phyloP scores from a whole-genome alignment of 2,888 invertebrate genomes.

The Selenia dentaria region DNA sequence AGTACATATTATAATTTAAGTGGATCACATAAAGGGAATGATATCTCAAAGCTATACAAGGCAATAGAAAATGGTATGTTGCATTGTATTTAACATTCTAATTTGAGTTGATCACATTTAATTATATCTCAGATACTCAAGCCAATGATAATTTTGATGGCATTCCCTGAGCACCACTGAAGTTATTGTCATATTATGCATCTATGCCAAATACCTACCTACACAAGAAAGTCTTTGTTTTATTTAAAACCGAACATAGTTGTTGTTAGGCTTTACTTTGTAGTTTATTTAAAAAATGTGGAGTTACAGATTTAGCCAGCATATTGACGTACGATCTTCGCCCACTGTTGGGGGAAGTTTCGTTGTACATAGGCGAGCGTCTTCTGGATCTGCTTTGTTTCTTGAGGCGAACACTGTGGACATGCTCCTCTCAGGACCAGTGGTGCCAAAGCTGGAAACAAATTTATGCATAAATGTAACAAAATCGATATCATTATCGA shows the following conservation, averaged over 20 bases:
- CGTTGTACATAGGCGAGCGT: conserved; percentile 90
- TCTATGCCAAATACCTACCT: background rate
- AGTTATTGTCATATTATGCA: too few relatives aligned
- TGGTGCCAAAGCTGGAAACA: conserved; percentile 88
- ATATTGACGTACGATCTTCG: conserved; percentile 89
- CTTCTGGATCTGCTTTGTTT: conserved; percentile 89
- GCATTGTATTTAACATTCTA: too few relatives aligned
- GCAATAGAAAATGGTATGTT: too few relatives aligned
- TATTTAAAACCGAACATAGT: background rate
- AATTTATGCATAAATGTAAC: background rate
- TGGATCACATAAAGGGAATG: too few relatives aligned
- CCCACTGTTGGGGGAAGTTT: conserved; percentile 91
- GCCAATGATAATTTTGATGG: too few relatives aligned
- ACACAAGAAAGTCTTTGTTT: background rate
- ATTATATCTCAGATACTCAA: too few relatives aligned
- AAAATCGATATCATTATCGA: too few relatives aligned
- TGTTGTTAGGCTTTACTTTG: too few relatives aligned
- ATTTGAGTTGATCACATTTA: too few relatives aligned
- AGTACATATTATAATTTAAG: too few relatives aligned
- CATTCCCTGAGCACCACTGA: too few relatives aligned
- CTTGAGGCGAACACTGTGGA: conserved; percentile 88
- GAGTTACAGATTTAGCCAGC: conserved; percentile 69
- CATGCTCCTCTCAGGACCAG: conserved; percentile 90
- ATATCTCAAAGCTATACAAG: too few relatives aligned
- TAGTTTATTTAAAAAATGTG: background rate